Percentiles rank a stretch among this genome's conserved stretches.
These are phyloP conservation scores for Agrenia bidenticulata DNA, from an alignment of 2,888 invertebrate species.

Conservation along the genomic window DNA sequence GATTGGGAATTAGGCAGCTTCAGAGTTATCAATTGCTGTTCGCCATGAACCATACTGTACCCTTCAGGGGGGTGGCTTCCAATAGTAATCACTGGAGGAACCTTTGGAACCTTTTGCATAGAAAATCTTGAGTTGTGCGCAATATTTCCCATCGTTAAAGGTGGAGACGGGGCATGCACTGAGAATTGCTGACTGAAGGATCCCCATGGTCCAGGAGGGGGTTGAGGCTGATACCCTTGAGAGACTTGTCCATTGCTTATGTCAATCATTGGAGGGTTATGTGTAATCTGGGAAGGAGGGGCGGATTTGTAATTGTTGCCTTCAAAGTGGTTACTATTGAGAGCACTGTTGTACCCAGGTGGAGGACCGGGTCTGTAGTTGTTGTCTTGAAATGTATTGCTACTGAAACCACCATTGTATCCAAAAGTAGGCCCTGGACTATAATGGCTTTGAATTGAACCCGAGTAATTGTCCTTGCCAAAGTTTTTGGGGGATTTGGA, in stretches of 20 bases:
- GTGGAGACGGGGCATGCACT: no score
- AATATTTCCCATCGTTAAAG: neutral
- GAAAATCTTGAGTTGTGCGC: neutral
- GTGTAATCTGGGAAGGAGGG: slow-evolving; percentile 31
- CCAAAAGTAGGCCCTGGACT: neutral
- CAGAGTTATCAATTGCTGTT: slow-evolving; percentile 28
- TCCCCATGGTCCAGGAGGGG: neutral
- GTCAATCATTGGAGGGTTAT: slow-evolving; percentile 4
- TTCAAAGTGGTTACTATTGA: no score
- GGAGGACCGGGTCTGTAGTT: slow-evolving; percentile 21
- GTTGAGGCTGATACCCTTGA: neutral
- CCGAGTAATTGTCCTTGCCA: neutral
- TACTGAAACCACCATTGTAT: no score
- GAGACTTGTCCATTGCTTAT: no score
- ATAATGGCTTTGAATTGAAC: neutral
- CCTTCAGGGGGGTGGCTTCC: slow-evolving; percentile 28
- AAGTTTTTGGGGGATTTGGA: neutral
- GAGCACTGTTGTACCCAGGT: no score
- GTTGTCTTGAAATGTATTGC: no score
- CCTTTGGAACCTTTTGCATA: slow-evolving; percentile 4
- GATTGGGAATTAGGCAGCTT: slow-evolving; percentile 31
- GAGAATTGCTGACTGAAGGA: neutral
- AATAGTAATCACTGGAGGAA: slow-evolving; percentile 32
- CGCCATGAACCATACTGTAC: slow-evolving; percentile 26
- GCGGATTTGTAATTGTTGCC: neutral